Base-by-base conservation (phyloP, 2,888 invertebrate species). In the Cheilosia vulpina region DNA sequence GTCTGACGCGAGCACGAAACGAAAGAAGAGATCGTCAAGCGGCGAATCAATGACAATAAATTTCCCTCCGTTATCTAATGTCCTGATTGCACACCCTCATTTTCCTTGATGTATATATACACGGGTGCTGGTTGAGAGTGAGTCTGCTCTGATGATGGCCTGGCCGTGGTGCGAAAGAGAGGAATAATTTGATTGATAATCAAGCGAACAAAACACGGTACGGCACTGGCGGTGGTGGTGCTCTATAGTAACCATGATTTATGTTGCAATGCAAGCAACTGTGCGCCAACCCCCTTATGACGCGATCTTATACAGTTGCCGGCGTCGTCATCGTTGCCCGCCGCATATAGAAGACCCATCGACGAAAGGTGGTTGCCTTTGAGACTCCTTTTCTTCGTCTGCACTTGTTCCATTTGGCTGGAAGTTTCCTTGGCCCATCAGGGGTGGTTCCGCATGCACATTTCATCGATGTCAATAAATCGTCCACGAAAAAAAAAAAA, bases 31-130 rank as follows among this genome's bases (percentile, higher is more conserved):
- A 85, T 85, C 85, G 85, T 85, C 85, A 81, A 81, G 77, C 84
- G 65, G 81, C 76, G 81, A 85, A 85, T 85, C 85, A 85, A 85
- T 85, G 81, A 85, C 85, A 85, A 85, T 85, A 85, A 85, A 85
- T 85, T 85, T 85, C 81, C 76, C 62, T 81, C 72, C 62, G 85
- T 85, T 85, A 85, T 85, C 85, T 85, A 77, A 85, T 85, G 85
- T 85, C 85, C 85, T 85, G 85, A 85, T 85, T 85, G 85, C 85
- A 85, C 85, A 85, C 85, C 85, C 85, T 85, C 85, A 85, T 85
- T 85, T 85, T 71, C 81, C 68, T 85, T 81, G 85, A 85, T 85
- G 85, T 85, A 85, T 31, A 31, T 27, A 27, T 21, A 21, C 81
- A 81, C 45, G 24, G 52, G n/a, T 17, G 58, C 7, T 27, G 31